Base-by-base conservation (phyloP, 2,888 invertebrate genomes). In the Tinea semifulvella region DNA sequence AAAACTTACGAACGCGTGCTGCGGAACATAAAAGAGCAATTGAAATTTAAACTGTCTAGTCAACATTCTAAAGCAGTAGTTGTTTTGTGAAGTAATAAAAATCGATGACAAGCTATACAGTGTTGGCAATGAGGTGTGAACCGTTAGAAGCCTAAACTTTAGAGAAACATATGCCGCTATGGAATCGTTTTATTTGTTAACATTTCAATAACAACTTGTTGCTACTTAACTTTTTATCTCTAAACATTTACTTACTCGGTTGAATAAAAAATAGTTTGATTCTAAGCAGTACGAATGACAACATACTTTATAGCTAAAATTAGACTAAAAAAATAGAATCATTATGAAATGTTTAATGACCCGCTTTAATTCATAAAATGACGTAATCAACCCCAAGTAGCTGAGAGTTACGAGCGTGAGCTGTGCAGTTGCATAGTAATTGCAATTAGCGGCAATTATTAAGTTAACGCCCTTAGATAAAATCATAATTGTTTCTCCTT, bases 61-160 rank as follows among this genome's bases (percentile, higher is more conserved):
- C 31, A 31, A 31, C 31, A 31, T 31, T 31, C 31, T 31, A 31
- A 38, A 38, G 38, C 18, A 38, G 38, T 18, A 2, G 44, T 31
- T 16, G 44, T 44, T 36, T 44, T 44, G 36, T 44, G n/a, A 8
- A 22, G 39, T 44, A 44, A 44, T 44, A 44, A 26, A 39, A 38
- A 22, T 44, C 38, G 44, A 44, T 35, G 39, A 44, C 44, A 44
- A 44, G 42, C 22, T 22, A 42, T 42, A 17, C 42, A 26, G 17
- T 17, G 42, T 13, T 28, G 35, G 22, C 35, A 25, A 43, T 11
- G 27, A 18, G 58, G 60, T 52, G 51, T 47, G 51, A 55, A 68
- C 73, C 71, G 73, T 72, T 73, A 72, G 56, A 51, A 54, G 60
- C 59, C 60, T 58, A 60, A 60, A 67, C 70, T 70, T 70, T 69